phyloP scores from a whole-genome alignment of 2,888 invertebrate species.

The Folsomia manolachei region DNA sequence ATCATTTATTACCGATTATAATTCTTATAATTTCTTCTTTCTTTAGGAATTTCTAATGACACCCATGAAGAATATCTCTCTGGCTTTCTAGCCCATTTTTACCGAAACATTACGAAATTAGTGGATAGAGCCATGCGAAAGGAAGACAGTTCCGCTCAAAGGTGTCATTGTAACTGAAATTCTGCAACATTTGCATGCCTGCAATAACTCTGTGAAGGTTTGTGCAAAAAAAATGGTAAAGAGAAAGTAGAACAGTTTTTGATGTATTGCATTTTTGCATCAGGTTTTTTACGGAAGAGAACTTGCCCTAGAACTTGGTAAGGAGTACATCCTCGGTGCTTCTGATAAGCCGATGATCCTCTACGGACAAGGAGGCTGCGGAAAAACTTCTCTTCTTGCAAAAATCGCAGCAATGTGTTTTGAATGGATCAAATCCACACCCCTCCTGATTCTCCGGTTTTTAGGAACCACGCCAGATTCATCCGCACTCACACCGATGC shows the following conservation, averaged over 20 bases:
- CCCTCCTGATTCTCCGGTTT: conserved; percentile 85
- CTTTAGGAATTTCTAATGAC: conserved; percentile 61
- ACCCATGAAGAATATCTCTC: conserved; percentile 91
- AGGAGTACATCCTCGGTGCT: conserved; percentile 74
- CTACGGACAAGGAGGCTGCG: conserved; percentile 95
- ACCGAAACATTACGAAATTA: conserved; percentile 83
- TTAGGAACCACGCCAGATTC: conserved; percentile 96
- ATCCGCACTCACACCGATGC: conserved; percentile 78
- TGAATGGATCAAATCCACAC: conserved; percentile 72
- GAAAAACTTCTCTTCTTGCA: conserved; percentile 92
- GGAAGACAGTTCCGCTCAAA: conserved; percentile 88
- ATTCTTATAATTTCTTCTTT: not conserved
- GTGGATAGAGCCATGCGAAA: conserved; percentile 94
- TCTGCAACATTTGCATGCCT: conserved; percentile 90
- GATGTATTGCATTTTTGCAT: not conserved
- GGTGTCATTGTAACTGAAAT: conserved; percentile 92
- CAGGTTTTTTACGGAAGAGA: conserved; percentile 88
- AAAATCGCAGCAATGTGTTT: conserved; percentile 77
- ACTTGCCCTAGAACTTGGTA: conserved; percentile 75
- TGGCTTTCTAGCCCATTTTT: conserved; percentile 91
- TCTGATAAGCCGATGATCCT: conserved; percentile 85
- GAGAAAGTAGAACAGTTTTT: not conserved
- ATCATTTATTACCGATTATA: too few species aligned
- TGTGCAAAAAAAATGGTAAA: not conserved
- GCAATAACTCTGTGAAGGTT: conserved; percentile 81